Base-by-base conservation (phyloP, 2,113 vertebrate genomes). In the Mugil cephalus region DNA sequence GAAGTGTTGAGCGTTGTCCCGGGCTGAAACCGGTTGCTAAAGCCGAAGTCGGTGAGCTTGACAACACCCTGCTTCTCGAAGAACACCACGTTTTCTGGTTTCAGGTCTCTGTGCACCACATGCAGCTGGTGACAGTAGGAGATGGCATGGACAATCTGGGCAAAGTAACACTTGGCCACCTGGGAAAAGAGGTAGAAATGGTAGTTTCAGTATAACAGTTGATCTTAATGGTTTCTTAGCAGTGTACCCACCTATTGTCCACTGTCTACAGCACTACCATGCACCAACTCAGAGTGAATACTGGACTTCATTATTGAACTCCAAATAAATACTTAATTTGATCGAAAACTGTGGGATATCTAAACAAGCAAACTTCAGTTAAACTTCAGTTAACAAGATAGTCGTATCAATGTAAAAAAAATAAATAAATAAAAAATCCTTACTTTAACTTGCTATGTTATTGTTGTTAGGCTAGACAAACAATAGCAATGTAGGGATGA, bases 21-120 rank as follows among this genome's bases (percentile, higher is more conserved):
- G 7, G 98, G 95, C 61, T 98, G 98, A 74, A 99, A 99, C 65
- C 98, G 95, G 91, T 99, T 99, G 93, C 98, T 99, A 93, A 99
- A 99, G 74, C 98, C 98, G 62, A 99, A 99, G 91, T 99, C 98
- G 12, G 98, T 99, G 87, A 99, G 93, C 91, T 99, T 99, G 72
- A 99, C 98, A 45, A 99, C 94, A 73, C 98, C 98, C 92, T 98
- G 98, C 84, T 98, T 98, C 91, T 98, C 96, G 63, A 99, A 99
- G 93, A 99, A 99, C 59, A 99, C 98, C 59, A 99, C 98, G 19
- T 99, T 99, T 93, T 99, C 98, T 0, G 98, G 98, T 83, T 99
- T 99, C 68, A 99, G 91, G 94, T 99, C 98, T 67, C 98, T 93
- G 67, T 99, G 98, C 74, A 99, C 98, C 62, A 99, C 98, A 0